phyloP scores from a whole-genome alignment of 2,113 vertebrate genomes.

The Sorex fumeus region DNA sequence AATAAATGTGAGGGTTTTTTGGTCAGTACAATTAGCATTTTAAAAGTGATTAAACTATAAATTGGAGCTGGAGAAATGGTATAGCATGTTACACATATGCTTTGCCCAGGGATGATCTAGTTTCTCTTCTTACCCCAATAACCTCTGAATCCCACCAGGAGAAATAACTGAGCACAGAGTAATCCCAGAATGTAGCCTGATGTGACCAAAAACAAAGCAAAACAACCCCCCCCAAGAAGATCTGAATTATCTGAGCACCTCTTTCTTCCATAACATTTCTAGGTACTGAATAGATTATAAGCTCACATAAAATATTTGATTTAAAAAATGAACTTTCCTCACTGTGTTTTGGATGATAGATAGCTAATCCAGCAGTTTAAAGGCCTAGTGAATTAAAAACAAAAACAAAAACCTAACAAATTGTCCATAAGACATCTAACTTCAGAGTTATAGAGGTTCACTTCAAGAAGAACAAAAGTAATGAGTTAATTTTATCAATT shows the following conservation, averaged over 20 bases:
- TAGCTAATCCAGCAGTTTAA: slow-evolving; percentile 22
- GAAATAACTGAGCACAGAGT: too few relatives aligned
- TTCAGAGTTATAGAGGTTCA: not conserved
- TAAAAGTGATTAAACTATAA: not conserved
- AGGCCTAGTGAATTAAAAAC: slow-evolving; percentile 22
- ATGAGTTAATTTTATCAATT: slow-evolving; percentile 31
- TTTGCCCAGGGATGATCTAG: not conserved
- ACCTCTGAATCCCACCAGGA: too few relatives aligned
- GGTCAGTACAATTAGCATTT: not conserved
- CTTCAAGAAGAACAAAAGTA: not conserved
- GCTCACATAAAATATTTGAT: not conserved
- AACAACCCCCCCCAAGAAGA: not conserved
- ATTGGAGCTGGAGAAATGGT: not conserved
- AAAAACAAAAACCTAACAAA: not conserved
- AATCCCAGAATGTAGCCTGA: too few relatives aligned
- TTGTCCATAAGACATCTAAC: not conserved
- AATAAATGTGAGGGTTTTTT: not conserved
- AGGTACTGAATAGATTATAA: slow-evolving; percentile 23
- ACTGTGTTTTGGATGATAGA: not conserved
- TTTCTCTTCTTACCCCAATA: too few relatives aligned
- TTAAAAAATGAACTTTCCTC: slow-evolving; percentile 53
- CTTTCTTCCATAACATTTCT: slow-evolving; percentile 1
- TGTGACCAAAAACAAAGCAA: not conserved
- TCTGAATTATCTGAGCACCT: not conserved
- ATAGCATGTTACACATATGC: not conserved